Evolutionary conservation across 2,888 invertebrate genomes (phyloP), one percentile per base, ranked within the genome.

Genomic region (Phasia obesa): DNA sequence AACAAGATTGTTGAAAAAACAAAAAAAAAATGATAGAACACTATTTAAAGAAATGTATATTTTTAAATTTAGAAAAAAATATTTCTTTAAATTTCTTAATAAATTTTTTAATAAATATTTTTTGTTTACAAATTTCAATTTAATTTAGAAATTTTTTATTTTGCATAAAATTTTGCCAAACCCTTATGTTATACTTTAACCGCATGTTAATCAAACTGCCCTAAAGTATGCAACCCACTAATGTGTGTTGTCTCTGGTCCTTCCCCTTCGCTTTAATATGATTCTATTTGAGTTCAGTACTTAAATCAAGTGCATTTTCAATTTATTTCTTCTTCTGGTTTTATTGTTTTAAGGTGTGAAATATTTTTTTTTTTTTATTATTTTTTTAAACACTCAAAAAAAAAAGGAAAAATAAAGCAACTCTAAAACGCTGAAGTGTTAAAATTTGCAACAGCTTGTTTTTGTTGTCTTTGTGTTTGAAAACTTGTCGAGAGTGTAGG

Each of bases 341-440:
- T 67, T 21, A 55, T 79, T 79, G 79, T 79, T 67, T 67, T 35
- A 55, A 79, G 79, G 79, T 79, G 79, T 79, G 79, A 79, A 79
- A 44, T 59, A 27, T 4, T 64, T 55, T 57, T 59, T 51, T 60
- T 38, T 65, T 75, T 59, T 53, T 19, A 9, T 35, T 49, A 23
- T 49, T 59, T 73, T 71, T 60, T 35, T 60, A 73, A 55, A 79
- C 59, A n/a, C n/a, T n/a, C n/a, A n/a, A n/a, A n/a, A n/a, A n/a
- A n/a, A n/a, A n/a, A n/a, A n/a, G n/a, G n/a, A 27, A 21, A 35
- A 53, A 55, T 25, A 55, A 11, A 35, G 5, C 11, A 5, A 35
- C 70, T 71, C 49, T 55, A 59, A 78, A 65, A 44, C 53, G 25
- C 38, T 78, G 11, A 7, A 79, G 79, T 79, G 59, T 27, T 60